These are phyloP conservation scores for Psilopsiagon aurifrons DNA, from an alignment of 2,113 vertebrate genomes.

Conservation along the genomic window DNA sequence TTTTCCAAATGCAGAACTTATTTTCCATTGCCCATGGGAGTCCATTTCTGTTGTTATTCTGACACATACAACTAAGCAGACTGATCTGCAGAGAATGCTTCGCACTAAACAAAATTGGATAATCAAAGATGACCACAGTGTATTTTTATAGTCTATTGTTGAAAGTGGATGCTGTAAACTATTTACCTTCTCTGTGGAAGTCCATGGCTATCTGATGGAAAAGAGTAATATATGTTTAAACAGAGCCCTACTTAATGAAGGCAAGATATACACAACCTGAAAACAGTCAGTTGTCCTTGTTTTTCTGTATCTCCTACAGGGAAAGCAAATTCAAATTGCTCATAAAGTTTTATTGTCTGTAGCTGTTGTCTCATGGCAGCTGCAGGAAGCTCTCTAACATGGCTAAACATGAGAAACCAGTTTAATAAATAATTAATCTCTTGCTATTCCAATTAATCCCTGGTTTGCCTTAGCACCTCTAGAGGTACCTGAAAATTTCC, in stretches of 20 bases:
- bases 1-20: slow-evolving; percentile 22
- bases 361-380: slow-evolving; percentile 55
- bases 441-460: slow-evolving; percentile 5
- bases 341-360: slow-evolving; percentile 67
- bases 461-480: background rate
- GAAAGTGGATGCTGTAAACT: slow-evolving; percentile 60
- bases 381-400: slow-evolving; percentile 10
- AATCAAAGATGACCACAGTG: slow-evolving; percentile 37
- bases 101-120: background rate
- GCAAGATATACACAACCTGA: slow-evolving; percentile 32
- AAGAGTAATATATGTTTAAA: slow-evolving; percentile 40
- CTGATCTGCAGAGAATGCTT: background rate
- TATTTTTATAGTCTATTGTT: slow-evolving; percentile 51
- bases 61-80: slow-evolving; percentile 7
- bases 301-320: slow-evolving; percentile 32
- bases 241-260: slow-evolving; percentile 39
- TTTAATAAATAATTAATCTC: slow-evolving; percentile 32
- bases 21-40: background rate
- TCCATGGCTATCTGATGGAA: slow-evolving; percentile 12
- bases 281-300: slow-evolving; percentile 32
- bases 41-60: slow-evolving; percentile 18
- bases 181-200: slow-evolving; percentile 22
- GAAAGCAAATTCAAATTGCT: slow-evolving; percentile 45
- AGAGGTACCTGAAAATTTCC: background rate
- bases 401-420: slow-evolving; percentile 35